These are phyloP conservation scores for Falco naumanni DNA, from an alignment of 2,797 vertebrate species.

Conservation along the genomic window DNA sequence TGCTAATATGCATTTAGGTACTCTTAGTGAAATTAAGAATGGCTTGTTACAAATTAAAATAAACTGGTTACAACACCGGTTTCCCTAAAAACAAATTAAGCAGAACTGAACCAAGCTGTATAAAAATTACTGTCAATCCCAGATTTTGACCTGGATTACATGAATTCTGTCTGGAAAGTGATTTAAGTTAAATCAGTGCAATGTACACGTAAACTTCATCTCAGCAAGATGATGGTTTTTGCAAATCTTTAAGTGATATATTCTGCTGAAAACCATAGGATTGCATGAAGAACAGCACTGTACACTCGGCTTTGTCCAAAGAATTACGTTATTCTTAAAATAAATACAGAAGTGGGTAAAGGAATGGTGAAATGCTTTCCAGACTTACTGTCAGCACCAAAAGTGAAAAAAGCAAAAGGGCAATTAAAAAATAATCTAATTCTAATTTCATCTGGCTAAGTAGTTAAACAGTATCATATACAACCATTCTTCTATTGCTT, in stretches of 20 bases:
- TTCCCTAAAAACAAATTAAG: neutral
- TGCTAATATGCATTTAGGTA: neutral
- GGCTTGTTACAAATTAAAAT: neutral
- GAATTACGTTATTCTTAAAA: slow-evolving; percentile 36
- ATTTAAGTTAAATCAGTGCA: neutral
- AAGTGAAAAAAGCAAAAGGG: neutral
- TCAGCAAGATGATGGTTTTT: neutral
- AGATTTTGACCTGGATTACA: neutral
- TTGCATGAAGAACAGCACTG: neutral
- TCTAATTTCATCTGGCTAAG: neutral
- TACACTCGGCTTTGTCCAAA: neutral
- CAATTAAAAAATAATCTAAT: slow-evolving; percentile 3
- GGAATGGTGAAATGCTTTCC: slow-evolving; percentile 22
- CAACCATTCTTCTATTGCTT: neutral
- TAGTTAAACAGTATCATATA: neutral
- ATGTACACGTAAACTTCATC: neutral
- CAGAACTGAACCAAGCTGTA: neutral
- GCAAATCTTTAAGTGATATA: neutral
- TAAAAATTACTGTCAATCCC: neutral
- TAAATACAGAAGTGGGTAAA: slow-evolving; percentile 17
- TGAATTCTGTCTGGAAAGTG: neutral
- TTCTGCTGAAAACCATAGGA: neutral
- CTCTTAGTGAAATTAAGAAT: neutral
- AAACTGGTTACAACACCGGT: neutral
- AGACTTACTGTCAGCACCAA: slow-evolving; percentile 3